phyloP scores from a whole-genome alignment of 1,140 invertebrate species.

The Eupristina koningsbergeri region DNA sequence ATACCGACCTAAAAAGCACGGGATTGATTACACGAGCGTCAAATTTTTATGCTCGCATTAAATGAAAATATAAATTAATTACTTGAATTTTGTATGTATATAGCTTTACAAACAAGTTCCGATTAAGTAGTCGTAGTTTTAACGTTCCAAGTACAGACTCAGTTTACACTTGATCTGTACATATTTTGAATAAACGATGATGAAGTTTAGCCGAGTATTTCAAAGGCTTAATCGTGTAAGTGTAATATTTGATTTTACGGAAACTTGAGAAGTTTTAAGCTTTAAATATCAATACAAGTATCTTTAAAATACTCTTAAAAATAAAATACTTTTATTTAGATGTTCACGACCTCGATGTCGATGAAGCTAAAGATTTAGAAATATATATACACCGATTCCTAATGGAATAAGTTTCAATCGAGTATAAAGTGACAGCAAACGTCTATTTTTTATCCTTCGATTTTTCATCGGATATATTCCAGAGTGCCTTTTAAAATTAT shows the following conservation, averaged over 20 bases:
- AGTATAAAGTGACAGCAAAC: not conserved
- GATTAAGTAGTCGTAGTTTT: not conserved
- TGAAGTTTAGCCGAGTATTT: not conserved
- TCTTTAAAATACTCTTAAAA: not conserved
- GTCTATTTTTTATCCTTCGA: not conserved
- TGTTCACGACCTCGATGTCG: not conserved
- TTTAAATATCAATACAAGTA: not conserved
- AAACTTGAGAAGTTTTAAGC: not conserved
- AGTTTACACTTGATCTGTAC: conserved; percentile 4
- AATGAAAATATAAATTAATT: not conserved
- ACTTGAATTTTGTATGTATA: not conserved
- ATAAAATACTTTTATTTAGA: not conserved
- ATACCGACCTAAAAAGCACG: not conserved
- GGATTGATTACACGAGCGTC: not conserved
- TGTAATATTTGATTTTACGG: not conserved
- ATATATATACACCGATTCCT: not conserved
- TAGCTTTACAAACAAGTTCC: not conserved
- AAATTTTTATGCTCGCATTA: not conserved
- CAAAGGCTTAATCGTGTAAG: not conserved
- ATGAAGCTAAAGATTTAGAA: not conserved
- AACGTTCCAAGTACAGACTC: not conserved
- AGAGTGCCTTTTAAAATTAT: not conserved
- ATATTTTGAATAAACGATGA: not conserved
- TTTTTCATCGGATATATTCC: not conserved
- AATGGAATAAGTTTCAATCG: not conserved